These are phyloP conservation scores for Melanostigma gelatinosum DNA, from an alignment of 2,113 vertebrate genomes.

Conservation along the genomic window DNA sequence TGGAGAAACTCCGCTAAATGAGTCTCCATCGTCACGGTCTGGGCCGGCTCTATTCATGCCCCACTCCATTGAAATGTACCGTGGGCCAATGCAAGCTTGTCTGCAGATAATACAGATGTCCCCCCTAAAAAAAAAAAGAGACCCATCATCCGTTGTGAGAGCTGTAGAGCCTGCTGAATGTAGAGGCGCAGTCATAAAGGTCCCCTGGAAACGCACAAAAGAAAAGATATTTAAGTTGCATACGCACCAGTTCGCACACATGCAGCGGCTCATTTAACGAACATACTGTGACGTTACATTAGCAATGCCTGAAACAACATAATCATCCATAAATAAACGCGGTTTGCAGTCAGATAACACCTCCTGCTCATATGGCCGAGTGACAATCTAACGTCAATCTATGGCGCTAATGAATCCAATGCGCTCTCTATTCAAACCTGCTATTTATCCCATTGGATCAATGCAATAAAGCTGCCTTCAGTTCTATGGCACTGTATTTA, in stretches of 20 bases:
- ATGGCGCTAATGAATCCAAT: slow-evolving; percentile 38
- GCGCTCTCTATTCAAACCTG: slow-evolving; percentile 17
- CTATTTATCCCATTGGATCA: slow-evolving; percentile 38
- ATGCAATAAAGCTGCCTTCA: slow-evolving; percentile 37
- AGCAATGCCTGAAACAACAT: background rate
- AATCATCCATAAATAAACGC: slow-evolving; percentile 47
- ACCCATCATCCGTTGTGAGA: background rate
- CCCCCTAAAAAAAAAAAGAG: background rate
- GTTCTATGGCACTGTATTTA: background rate
- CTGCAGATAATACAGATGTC: background rate
- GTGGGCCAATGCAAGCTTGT: background rate
- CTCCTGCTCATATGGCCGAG: slow-evolving; percentile 51
- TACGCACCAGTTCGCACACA: slow-evolving; percentile 10
- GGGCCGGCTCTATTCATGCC: slow-evolving; percentile 20
- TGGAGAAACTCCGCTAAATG: slow-evolving; percentile 65
- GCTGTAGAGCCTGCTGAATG: background rate
- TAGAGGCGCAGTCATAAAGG: slow-evolving; percentile 21
- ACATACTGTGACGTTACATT: background rate
- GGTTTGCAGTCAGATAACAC: slow-evolving; percentile 34
- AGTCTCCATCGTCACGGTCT: slow-evolving; percentile 46
- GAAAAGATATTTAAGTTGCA: slow-evolving; percentile 16
- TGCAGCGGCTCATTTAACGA: slow-evolving; percentile 24
- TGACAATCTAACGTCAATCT: slow-evolving; percentile 42
- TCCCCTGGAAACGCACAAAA: slow-evolving; percentile 26
- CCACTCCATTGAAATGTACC: background rate